Evolutionary conservation across 2,113 vertebrate genomes (phyloP), one percentile per base, ranked within the genome.

Genomic region (Ophiodon elongatus): DNA sequence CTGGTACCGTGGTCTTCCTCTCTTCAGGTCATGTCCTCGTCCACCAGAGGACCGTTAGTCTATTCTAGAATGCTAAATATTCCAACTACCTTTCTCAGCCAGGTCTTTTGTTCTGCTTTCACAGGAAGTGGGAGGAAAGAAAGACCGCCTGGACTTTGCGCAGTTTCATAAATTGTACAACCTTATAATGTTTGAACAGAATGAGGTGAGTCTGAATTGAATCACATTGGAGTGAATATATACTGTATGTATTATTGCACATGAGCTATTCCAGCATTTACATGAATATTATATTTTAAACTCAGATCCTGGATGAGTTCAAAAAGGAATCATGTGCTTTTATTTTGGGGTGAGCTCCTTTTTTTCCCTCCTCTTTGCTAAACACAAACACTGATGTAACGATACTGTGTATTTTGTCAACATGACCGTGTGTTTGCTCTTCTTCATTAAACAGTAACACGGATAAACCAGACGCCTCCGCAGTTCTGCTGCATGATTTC

Each of bases 121-220:
- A 65, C 93, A 99, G 98, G 97, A 97, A 92, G 94, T 97, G 59
- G 96, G 97, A 2, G 95, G 95, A 7, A 96, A 96, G 74, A 98
- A 97, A 87, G 98, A 99, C 29, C 95, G 97, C 5, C 95, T 99
- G 88, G 97, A 96, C 89, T 99, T 98, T 87, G 98, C 97, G 88
- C 97, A 99, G 88, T 97, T 99, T 91, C 98, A 99, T 88, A 95
- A 97, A 90, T 96, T 99, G 92, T 99, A 99, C 92, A 99, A 99
- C 89, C 96, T 96, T 59, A 93, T 99, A 14, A 98, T 99, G 97
- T 99, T 98, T 93, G 98, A 99, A 41, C 98, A 99, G 84, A 98
- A 96, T 78, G 95, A 86, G 84, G 98, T 99, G 93, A 90, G 93
- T 90, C 17, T 50, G 11, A 43, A 21, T 59, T 3, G 1, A 25